Evolutionary conservation across 2,113 vertebrate genomes (phyloP).

Genomic region (Gopherus evgoodei): DNA sequence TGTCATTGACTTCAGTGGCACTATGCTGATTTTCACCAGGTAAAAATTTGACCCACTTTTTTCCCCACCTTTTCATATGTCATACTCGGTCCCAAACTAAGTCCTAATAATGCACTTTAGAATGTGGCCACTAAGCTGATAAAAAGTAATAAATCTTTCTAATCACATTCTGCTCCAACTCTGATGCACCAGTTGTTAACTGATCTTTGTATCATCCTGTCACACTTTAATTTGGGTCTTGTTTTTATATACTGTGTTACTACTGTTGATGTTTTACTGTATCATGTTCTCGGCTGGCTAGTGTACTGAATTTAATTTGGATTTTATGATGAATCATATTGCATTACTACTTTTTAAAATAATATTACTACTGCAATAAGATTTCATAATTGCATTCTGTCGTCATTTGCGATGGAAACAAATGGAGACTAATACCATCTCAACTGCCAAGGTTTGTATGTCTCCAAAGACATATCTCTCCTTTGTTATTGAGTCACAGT

Average conservation of each 20-base stretch:
- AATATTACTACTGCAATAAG: not conserved
- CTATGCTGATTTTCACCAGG: not conserved
- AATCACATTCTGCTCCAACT: slow-evolving; percentile 41
- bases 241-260: not conserved
- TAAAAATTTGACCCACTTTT: not conserved
- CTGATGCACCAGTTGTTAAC: slow-evolving; percentile 13
- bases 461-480: not conserved
- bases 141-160: slow-evolving; percentile 28
- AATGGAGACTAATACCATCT: not conserved
- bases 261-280: slow-evolving; percentile 36
- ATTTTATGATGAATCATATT: slow-evolving; percentile 43
- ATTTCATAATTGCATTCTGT: slow-evolving; percentile 31
- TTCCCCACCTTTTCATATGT: not conserved
- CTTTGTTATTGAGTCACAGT: not conserved
- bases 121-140: not conserved
- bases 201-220: not conserved
- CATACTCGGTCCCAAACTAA: not conserved
- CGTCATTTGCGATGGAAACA: slow-evolving; percentile 31
- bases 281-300: not conserved
- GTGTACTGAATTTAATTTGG: not conserved
- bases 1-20: not conserved
- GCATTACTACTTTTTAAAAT: not conserved
- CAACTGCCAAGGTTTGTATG: not conserved
- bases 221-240: not conserved
- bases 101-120: not conserved